Percentiles rank a stretch among this genome's conserved stretches.
These are phyloP conservation scores for Proctacanthus coquilletti DNA, from an alignment of 1,140 invertebrate genomes.

Conservation along the genomic window DNA sequence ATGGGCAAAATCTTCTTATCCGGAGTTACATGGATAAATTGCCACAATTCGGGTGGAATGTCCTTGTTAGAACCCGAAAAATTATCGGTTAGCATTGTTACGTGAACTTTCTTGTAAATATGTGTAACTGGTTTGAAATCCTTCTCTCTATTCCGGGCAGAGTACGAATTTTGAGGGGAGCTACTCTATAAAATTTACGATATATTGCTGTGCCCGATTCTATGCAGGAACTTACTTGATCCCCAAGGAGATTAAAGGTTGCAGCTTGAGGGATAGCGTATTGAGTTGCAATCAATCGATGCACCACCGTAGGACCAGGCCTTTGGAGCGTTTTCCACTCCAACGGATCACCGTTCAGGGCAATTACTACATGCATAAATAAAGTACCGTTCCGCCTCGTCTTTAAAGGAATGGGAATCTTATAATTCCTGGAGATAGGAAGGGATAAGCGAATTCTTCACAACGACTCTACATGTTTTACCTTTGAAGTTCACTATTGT, in stretches of 20 bases:
- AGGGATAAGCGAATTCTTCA: slow-evolving; percentile 6
- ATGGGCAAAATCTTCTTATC: slow-evolving; percentile 66
- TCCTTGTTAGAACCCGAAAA: slow-evolving; percentile 37
- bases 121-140: slow-evolving; percentile 34
- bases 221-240: slow-evolving; percentile 33
- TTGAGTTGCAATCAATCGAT: slow-evolving; percentile 46
- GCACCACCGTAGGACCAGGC: slow-evolving; percentile 36
- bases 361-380: slow-evolving; percentile 47
- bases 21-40: slow-evolving; percentile 37
- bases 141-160: too few species aligned
- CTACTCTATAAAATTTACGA: too few species aligned
- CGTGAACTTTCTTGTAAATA: slow-evolving; percentile 39
- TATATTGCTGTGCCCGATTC: too few species aligned
- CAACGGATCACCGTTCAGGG: slow-evolving; percentile 33
- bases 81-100: slow-evolving; percentile 46
- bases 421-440: slow-evolving; percentile 36
- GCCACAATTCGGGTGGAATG: slow-evolving; percentile 44
- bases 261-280: slow-evolving; percentile 54
- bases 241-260: slow-evolving; percentile 56
- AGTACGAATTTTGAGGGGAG: too few species aligned
- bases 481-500: slow-evolving; percentile 29
- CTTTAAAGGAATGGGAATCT: slow-evolving; percentile 46
- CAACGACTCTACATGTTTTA: slow-evolving; percentile 10
- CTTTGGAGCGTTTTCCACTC: slow-evolving; percentile 35
- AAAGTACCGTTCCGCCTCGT: slow-evolving; percentile 63